Evolutionary conservation across 2,113 vertebrate species (phyloP), one percentile per base, ranked within the genome.

Genomic region (Hystrix brachyura): DNA sequence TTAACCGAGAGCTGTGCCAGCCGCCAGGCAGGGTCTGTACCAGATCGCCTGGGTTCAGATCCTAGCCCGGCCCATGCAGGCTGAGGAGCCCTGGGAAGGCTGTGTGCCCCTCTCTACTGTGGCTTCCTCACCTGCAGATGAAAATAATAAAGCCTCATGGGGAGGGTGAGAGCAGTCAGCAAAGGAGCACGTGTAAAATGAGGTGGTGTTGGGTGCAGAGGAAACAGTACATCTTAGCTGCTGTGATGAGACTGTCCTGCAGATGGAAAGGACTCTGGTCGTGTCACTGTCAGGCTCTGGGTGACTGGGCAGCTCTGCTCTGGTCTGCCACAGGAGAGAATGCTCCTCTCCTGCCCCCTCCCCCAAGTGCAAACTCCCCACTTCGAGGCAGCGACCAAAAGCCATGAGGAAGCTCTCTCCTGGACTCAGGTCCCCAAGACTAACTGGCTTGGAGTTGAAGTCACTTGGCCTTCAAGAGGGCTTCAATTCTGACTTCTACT

Each of bases 401-500:
- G 85, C 86, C 29, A 53, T 0, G 8, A 0, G 9, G 65, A 90
- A 87, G 78, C 79, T 74, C 32, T 79, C 11, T 69, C 83, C 74
- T 38, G 71, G 43, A 57, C 48, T 71, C 15, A 2, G 53, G 55
- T 72, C 89, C 79, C 67, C 4, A 0, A 69, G 83, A 90, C 43
- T 79, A 27, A 86, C 59, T 51, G 81, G 83, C 79, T 59, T n/a
- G 19, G 65, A 60, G 55, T 2, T 15, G 67, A 94, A 96, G 94
- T 96, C 87, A 95, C 38, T 0, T 59, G 69, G 25, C 88, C 94
- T 95, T 97, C 96, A 95, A 74, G 59, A 82, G 78, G 84, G 92
- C 92, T 80, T 95, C 51, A 7, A 3, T 82, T 62, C 82, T 87
- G 87, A 76, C 88, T 87, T 62, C 55, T 46, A 72, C 78, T 94